Base-by-base conservation (phyloP, 2,113 vertebrate species). In the Seriola dumerili region DNA sequence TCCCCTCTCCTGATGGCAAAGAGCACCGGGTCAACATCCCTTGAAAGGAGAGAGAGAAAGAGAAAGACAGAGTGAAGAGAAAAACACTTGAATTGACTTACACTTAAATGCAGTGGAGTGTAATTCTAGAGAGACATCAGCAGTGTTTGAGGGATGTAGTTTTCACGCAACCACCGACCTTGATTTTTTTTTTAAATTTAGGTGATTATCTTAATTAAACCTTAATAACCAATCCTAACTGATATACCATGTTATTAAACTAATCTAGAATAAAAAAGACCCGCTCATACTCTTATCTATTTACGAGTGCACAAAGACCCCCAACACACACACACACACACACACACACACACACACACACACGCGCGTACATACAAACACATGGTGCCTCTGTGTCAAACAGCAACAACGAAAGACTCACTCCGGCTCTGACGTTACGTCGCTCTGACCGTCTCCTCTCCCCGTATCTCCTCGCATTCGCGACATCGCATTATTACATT, bases 351-450 rank as follows among this genome's bases (percentile, higher is more conserved):
- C 42, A 29, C 29, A 44, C 44, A 14, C 64, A 55, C 63, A 29
- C 64, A 19, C 68, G 2, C 29, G 29, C 29, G 29, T 29, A 29
- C 29, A 25, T 25, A 59, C 21, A 3, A 0, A 36, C 44, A 34
- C 69, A 25, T 0, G 10, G 52, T 57, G 40, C 2, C 58, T n/a
- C 78, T 0, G 8, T 44, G 46, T 55, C 54, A 69, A 34, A 64
- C 67, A 48, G 50, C 48, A 29, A 67, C 44, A 92, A 92, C 76
- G 90, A 94, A 80, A 85, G 89, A 99, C 98, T 99, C 96, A 99
- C 98, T 94, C 88, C 0, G 88, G 93, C 67, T 95, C 90, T 78
- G 81, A 62, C 74, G 90, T 85, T 38, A 66, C 87, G 93, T 86
- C 91, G 90, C 95, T 92, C 74, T 88, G 94, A 72, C 42, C 11